Percentiles rank a stretch among this genome's conserved stretches.
phyloP scores from a whole-genome alignment of 1,140 invertebrate genomes.

The Bradysia coprophila region DNA sequence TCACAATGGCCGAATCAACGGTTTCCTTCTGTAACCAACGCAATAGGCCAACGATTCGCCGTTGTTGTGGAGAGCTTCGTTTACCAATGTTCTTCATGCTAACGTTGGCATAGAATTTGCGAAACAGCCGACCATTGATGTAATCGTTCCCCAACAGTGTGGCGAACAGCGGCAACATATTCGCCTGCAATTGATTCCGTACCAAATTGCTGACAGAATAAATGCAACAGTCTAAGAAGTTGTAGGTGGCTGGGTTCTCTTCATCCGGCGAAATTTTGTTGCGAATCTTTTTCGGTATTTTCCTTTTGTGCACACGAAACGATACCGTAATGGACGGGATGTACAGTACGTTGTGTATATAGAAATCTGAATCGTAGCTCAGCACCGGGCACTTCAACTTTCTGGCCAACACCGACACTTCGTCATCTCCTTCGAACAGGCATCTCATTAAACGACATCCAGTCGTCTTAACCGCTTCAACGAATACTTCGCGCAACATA shows the following conservation, averaged over 20 bases:
- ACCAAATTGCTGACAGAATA: constrained; percentile 49
- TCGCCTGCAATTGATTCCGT: constrained; percentile 38
- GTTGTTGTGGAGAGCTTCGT: constrained; percentile 33
- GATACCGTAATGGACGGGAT: constrained; percentile 56
- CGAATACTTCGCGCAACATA: constrained; percentile 51
- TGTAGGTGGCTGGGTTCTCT: constrained; percentile 7
- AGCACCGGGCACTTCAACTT: constrained; percentile 63
- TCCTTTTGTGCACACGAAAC: constrained; percentile 13
- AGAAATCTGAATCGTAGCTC: constrained; percentile 85
- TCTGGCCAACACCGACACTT: constrained; percentile 58
- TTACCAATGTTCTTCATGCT: constrained; percentile 36
- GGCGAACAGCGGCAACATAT: constrained; percentile 56
- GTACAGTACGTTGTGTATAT: constrained; percentile 63
- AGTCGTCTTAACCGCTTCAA: constrained; percentile 39
- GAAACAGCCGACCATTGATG: constrained; percentile 44
- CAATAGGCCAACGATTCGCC: constrained; percentile 44
- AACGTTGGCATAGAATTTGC: constrained; percentile 45
- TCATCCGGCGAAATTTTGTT: not conserved
- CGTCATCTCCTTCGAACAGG: constrained; percentile 73
- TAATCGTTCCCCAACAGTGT: constrained; percentile 76
- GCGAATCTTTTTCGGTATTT: not conserved
- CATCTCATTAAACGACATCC: constrained; percentile 45
- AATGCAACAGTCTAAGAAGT: constrained; percentile 42
- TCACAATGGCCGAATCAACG: constrained; percentile 43
- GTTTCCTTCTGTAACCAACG: constrained; percentile 54